Evolutionary conservation across 2,797 vertebrate genomes (phyloP).

Genomic region (Margarornis squamiger): DNA sequence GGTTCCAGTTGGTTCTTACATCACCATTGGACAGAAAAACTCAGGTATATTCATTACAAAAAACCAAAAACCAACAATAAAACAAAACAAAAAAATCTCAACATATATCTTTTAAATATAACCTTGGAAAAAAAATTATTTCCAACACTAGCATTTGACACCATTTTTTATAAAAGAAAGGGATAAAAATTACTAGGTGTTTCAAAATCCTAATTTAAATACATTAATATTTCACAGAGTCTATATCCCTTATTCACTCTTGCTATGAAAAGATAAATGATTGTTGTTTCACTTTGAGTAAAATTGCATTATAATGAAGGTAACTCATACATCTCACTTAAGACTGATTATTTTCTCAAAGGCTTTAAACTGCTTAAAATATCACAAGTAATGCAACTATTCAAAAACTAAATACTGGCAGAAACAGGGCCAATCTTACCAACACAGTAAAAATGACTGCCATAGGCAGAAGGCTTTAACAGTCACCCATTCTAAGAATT

Average conservation of each 20-base stretch:
- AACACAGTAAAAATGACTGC: not conserved
- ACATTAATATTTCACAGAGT: not conserved
- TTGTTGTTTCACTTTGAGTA: not conserved
- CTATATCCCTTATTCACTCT: not conserved
- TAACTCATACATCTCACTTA: not conserved
- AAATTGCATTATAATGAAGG: not conserved
- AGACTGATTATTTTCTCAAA: slow-evolving; percentile 20
- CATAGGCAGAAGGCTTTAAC: not conserved
- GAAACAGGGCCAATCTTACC: not conserved
- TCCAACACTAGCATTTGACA: not conserved
- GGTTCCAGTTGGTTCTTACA: not conserved
- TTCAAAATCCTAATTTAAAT: not conserved
- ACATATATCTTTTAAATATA: not conserved
- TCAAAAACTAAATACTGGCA: not conserved
- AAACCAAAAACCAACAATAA: not conserved
- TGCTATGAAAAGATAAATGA: not conserved
- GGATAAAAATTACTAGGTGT: not conserved
- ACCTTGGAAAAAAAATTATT: not conserved
- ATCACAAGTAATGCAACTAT: not conserved
- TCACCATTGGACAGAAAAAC: not conserved
- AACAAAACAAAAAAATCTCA: not conserved
- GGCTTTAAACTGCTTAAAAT: slow-evolving; percentile 13
- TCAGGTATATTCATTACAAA: not conserved
- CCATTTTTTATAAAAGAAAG: not conserved
- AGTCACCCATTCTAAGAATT: not conserved